Evolutionary conservation across 2,888 invertebrate species (phyloP).

Genomic region (Cephus nigrinus): DNA sequence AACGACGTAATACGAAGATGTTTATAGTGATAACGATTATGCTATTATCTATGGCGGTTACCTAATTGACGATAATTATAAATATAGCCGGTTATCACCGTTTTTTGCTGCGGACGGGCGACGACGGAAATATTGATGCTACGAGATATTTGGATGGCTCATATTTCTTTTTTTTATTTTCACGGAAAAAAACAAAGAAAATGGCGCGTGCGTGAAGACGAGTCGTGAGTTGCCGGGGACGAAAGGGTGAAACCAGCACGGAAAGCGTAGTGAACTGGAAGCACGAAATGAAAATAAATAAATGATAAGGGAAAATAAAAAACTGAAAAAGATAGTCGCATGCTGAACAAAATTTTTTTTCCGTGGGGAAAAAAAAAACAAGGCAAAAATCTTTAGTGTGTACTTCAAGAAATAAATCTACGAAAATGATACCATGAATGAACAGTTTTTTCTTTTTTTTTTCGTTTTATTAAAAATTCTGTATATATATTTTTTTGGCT

Average conservation of each 20-base stretch:
- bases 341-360: slow-evolving; percentile 4
- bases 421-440: background rate
- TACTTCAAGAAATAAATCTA: background rate
- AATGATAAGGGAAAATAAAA: slow-evolving; percentile 8
- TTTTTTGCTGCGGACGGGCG: slow-evolving; percentile 22
- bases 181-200: background rate
- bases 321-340: slow-evolving; percentile 12
- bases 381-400: slow-evolving; percentile 15
- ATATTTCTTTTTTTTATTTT: background rate
- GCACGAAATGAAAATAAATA: background rate
- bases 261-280: background rate
- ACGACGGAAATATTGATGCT: background rate
- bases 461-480: background rate
- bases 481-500: background rate
- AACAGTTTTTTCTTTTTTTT: slow-evolving; percentile 1
- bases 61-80: slow-evolving; percentile 22
- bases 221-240: background rate
- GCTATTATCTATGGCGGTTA: slow-evolving; percentile 15
- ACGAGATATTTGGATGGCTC: background rate
- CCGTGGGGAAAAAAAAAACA: slow-evolving; percentile 17
- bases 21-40: slow-evolving; percentile 16
- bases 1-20: slow-evolving; percentile 7
- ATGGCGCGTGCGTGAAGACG: background rate
- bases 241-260: background rate
- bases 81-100: slow-evolving; percentile 12